These are phyloP conservation scores for Sesia apiformis DNA, from an alignment of 2,888 invertebrate genomes.

Conservation along the genomic window DNA sequence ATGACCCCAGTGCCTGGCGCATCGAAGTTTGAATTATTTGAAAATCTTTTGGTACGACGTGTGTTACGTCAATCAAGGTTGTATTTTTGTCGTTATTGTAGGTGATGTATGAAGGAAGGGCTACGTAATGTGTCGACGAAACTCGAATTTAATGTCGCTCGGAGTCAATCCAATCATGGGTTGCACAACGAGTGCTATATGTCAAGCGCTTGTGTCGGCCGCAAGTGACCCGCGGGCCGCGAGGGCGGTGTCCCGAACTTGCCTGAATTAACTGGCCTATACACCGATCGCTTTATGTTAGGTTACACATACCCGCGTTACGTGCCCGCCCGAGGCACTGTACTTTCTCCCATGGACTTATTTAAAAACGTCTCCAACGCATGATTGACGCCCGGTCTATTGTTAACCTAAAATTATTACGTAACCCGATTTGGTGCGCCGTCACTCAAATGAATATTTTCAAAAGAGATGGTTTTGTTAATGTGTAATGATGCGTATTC, in stretches of 20 bases:
- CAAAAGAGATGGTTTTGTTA: constrained; percentile 57
- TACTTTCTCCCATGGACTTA: constrained; percentile 67
- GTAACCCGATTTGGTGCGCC: constrained; percentile 57
- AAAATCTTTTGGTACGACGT: neutral
- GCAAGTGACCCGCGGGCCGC: constrained; percentile 28
- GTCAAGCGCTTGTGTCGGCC: constrained; percentile 21
- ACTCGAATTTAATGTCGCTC: neutral
- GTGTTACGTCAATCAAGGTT: neutral
- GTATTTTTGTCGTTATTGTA: neutral
- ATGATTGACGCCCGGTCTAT: constrained; percentile 56
- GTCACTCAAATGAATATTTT: constrained; percentile 58
- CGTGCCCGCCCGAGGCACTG: constrained; percentile 38
- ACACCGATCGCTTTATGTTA: constrained; percentile 19
- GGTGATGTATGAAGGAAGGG: neutral
- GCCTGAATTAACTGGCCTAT: constrained; percentile 45
- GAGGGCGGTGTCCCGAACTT: constrained; percentile 19
- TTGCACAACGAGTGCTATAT: constrained; percentile 16
- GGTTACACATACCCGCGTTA: constrained; percentile 24
- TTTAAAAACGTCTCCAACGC: constrained; percentile 68
- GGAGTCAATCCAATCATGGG: constrained; percentile 25
- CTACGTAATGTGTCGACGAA: neutral
- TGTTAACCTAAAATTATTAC: constrained; percentile 51
- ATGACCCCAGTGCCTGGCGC: too few relatives aligned
- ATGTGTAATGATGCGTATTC: constrained; percentile 68
- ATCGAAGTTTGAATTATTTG: neutral